A percentile compares a stretch with the other conserved stretches of the same genome.
These are phyloP conservation scores for Eptesicus fuscus DNA, from an alignment of 2,113 vertebrate genomes.

Conservation along the genomic window DNA sequence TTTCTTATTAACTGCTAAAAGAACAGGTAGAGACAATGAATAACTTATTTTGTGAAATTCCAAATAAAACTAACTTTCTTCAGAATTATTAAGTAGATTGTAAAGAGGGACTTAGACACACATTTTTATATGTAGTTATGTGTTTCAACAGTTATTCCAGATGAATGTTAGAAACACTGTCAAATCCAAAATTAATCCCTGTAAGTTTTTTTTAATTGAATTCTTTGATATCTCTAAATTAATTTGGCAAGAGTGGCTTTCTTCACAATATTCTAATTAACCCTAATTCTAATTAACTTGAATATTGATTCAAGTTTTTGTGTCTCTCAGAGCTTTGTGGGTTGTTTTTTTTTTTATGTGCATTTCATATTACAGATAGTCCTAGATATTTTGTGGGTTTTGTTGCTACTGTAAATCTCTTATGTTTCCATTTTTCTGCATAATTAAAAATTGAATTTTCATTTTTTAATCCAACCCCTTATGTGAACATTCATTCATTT, in stretches of 20 bases:
- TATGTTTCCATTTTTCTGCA: background rate
- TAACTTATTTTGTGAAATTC: constrained; percentile 13
- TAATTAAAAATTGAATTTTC: constrained; percentile 5
- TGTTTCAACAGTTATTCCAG: background rate
- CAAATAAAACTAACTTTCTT: constrained; percentile 28
- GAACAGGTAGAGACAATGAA: background rate
- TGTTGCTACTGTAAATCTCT: background rate
- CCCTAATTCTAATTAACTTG: too few species aligned
- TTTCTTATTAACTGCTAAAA: background rate
- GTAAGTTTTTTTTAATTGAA: background rate
- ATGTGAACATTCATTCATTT: background rate
- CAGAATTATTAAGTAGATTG: background rate
- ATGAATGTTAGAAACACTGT: background rate
- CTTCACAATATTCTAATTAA: background rate
- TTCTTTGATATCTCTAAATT: constrained; percentile 30
- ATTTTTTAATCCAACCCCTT: background rate
- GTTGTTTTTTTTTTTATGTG: background rate
- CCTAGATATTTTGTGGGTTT: background rate
- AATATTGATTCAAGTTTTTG: constrained; percentile 2
- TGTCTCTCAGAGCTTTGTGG: background rate
- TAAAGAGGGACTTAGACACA: background rate
- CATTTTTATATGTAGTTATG: background rate
- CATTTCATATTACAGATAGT: constrained; percentile 13
- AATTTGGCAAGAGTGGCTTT: constrained; percentile 1
- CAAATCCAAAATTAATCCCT: constrained; percentile 18